Percentiles rank a stretch among this genome's conserved stretches.
These are phyloP conservation scores for Scaptomyza pallida DNA, from an alignment of 1,140 invertebrate genomes.

Conservation along the genomic window DNA sequence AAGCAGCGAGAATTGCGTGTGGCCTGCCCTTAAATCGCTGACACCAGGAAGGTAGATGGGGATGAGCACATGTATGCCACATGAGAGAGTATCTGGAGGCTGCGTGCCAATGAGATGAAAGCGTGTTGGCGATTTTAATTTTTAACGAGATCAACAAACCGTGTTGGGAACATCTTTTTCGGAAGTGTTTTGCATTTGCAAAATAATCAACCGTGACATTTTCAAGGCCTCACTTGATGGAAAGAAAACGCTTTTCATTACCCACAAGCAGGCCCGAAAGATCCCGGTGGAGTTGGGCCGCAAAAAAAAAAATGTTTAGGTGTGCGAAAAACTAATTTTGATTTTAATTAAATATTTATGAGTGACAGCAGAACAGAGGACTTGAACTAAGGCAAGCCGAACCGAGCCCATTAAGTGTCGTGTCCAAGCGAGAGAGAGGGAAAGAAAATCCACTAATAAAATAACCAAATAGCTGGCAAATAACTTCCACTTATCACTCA, in stretches of 20 bases:
- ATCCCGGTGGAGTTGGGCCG: slow-evolving; percentile 25
- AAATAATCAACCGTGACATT: slow-evolving; percentile 37
- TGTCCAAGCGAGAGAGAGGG: neutral
- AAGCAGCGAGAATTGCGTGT: slow-evolving; percentile 53
- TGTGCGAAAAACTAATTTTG: slow-evolving; percentile 69
- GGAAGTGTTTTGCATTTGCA: slow-evolving; percentile 43
- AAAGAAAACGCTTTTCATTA: slow-evolving; percentile 45
- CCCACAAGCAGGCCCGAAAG: slow-evolving; percentile 5
- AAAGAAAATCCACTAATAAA: slow-evolving; percentile 61
- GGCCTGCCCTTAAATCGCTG: slow-evolving; percentile 53
- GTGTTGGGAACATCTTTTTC: slow-evolving; percentile 27
- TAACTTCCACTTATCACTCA: slow-evolving; percentile 83
- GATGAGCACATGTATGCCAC: slow-evolving; percentile 25
- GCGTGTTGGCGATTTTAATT: slow-evolving; percentile 62
- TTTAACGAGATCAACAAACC: slow-evolving; percentile 52
- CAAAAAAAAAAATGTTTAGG: too few relatives aligned
- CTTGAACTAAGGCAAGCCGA: slow-evolving; percentile 19
- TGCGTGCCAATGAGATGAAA: too few relatives aligned
- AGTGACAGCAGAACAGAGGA: slow-evolving; percentile 18
- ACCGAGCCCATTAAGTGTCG: slow-evolving; percentile 16
- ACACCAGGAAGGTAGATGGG: neutral
- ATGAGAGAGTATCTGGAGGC: neutral
- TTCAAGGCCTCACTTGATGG: slow-evolving; percentile 18
- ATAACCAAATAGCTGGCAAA: slow-evolving; percentile 78
- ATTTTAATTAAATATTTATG: slow-evolving; percentile 81